Evolutionary conservation across 2,888 invertebrate species (phyloP).

Genomic region (Erynnis tages): DNA sequence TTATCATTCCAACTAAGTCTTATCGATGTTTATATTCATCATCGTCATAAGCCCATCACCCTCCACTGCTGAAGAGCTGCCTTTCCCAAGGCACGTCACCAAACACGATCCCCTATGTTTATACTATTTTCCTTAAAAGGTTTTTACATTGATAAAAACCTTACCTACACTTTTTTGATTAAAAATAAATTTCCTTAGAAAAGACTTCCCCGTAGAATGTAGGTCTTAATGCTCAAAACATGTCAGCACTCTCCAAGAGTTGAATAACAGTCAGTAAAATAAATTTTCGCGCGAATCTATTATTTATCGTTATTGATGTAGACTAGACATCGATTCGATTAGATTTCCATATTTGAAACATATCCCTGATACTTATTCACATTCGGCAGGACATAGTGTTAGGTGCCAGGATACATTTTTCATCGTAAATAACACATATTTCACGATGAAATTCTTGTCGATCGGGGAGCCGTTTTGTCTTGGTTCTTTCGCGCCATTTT

Average conservation of each 20-base stretch:
- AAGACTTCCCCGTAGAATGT: too few relatives aligned
- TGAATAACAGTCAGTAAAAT: neutral
- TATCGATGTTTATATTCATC: too few relatives aligned
- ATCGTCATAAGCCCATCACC: too few relatives aligned
- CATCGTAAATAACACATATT: constrained; percentile 69
- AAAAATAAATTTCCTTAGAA: too few relatives aligned
- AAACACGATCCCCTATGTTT: too few relatives aligned
- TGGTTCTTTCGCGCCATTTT: constrained; percentile 57
- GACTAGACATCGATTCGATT: constrained; percentile 8
- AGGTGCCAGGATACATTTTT: constrained; percentile 60
- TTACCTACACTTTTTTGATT: too few relatives aligned
- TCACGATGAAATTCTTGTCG: constrained; percentile 67
- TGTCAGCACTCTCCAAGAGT: neutral
- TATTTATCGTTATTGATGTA: constrained; percentile 11
- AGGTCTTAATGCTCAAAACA: neutral
- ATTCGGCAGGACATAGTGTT: constrained; percentile 49
- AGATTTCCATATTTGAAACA: constrained; percentile 16
- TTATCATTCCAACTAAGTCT: too few relatives aligned
- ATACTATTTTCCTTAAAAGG: too few relatives aligned
- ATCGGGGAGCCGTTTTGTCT: constrained; percentile 67
- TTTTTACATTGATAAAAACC: too few relatives aligned
- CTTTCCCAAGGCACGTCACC: too few relatives aligned
- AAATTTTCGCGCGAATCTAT: constrained; percentile 10
- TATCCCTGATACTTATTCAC: constrained; percentile 27
- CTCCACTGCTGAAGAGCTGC: too few relatives aligned